A percentile compares a stretch with the other conserved stretches of the same genome.
Evolutionary conservation across 2,797 vertebrate species (phyloP).

Genomic region (Cephalopachus bancanus): DNA sequence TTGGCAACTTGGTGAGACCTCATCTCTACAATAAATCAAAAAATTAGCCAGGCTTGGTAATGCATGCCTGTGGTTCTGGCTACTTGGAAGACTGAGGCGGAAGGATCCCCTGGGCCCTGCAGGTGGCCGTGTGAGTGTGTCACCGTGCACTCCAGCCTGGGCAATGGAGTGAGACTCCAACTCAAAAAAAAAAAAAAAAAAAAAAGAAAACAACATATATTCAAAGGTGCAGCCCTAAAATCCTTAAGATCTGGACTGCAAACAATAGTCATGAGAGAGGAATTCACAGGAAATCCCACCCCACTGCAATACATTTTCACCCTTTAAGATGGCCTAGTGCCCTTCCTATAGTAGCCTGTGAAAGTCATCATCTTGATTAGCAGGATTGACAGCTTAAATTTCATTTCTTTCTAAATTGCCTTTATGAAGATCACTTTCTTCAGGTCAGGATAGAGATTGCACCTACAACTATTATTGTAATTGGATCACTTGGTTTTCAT

Average conservation of each 20-base stretch:
- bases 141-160: no score
- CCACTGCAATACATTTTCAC: neutral
- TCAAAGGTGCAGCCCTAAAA: neutral
- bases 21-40: no score
- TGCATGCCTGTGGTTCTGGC: no score
- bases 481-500: neutral
- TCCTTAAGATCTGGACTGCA: neutral
- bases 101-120: no score
- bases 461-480: neutral
- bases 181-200: no score
- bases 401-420: slow-evolving; percentile 7
- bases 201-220: neutral
- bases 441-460: neutral
- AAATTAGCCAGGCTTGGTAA: no score
- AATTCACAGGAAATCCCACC: neutral
- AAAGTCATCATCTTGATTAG: neutral
- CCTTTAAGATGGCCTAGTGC: neutral
- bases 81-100: no score
- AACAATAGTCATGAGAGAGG: neutral
- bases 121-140: no score
- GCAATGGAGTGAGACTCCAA: no score
- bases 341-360: neutral
- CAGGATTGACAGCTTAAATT: neutral
- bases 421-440: slow-evolving; percentile 41
- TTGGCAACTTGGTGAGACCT: no score